Percentiles rank a stretch among this genome's conserved stretches.
Evolutionary conservation across 2,113 vertebrate genomes (phyloP).

Genomic region (Gyps fulvus): DNA sequence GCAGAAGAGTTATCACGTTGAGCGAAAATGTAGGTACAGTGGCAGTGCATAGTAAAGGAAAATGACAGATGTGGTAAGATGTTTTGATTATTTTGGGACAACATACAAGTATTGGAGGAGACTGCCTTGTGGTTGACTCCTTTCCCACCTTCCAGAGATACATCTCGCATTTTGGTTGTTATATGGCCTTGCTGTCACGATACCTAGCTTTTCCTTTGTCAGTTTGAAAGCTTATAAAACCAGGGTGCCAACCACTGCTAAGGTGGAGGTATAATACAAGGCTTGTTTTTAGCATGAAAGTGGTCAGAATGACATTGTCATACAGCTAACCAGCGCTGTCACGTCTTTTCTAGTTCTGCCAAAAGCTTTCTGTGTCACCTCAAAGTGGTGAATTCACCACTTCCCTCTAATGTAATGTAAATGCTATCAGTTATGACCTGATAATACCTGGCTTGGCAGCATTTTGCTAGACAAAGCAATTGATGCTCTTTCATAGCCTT

Average conservation of each 20-base stretch:
- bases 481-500: not conserved
- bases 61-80: not conserved
- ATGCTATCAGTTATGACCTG: not conserved
- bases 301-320: not conserved
- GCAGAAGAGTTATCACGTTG: fast-evolving
- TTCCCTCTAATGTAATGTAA: not conserved
- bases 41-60: not conserved
- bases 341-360: not conserved
- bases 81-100: not conserved
- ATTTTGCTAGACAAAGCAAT: not conserved
- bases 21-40: not conserved
- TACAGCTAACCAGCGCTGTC: not conserved
- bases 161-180: not conserved
- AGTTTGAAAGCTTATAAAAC: not conserved
- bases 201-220: not conserved
- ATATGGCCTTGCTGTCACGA: not conserved
- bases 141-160: not conserved
- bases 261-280: not conserved
- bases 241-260: not conserved
- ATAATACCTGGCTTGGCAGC: not conserved
- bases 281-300: not conserved
- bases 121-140: not conserved
- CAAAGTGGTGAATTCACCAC: not conserved
- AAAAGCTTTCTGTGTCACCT: not conserved
- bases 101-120: not conserved